Percentiles rank a stretch among this genome's conserved stretches.
Evolutionary conservation across 2,888 invertebrate genomes (phyloP).

Genomic region (Dasysyrphus tricinctus): DNA sequence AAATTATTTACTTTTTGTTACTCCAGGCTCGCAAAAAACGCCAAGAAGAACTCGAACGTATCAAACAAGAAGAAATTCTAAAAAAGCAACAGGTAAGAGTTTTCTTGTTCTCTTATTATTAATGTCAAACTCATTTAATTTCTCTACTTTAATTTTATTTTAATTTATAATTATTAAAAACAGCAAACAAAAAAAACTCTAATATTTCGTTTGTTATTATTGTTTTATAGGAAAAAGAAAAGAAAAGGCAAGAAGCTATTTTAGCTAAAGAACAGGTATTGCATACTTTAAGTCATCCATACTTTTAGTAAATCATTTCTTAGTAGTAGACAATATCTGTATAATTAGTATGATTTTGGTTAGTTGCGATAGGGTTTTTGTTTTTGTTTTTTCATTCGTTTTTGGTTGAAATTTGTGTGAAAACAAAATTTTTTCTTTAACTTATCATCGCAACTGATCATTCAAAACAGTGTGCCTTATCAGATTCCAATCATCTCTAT

Average conservation of each 20-base stretch:
- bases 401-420: constrained; percentile 15
- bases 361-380: constrained; percentile 37
- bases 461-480: constrained; percentile 27
- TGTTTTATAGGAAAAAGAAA: constrained; percentile 92
- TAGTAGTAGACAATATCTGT: constrained; percentile 60
- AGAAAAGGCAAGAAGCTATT: constrained; percentile 94
- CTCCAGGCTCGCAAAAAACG: constrained; percentile 92
- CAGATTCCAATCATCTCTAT: constrained; percentile 47
- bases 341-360: constrained; percentile 41
- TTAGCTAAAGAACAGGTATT: constrained; percentile 96
- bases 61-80: constrained; percentile 92
- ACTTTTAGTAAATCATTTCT: constrained; percentile 54
- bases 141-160: constrained; percentile 29
- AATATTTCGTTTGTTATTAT: constrained; percentile 76
- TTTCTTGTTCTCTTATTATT: constrained; percentile 22
- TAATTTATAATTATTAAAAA: constrained; percentile 4
- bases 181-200: constrained; percentile 45
- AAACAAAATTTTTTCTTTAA: neutral
- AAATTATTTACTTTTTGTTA: constrained; percentile 76
- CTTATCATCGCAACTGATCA: constrained; percentile 50
- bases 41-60: constrained; percentile 93
- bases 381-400: neutral
- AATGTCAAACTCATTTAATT: constrained; percentile 19
- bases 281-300: constrained; percentile 62
- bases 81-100: constrained; percentile 91